Evolutionary conservation across 2,888 invertebrate species (phyloP).

Genomic region (Papilio demoleus): DNA sequence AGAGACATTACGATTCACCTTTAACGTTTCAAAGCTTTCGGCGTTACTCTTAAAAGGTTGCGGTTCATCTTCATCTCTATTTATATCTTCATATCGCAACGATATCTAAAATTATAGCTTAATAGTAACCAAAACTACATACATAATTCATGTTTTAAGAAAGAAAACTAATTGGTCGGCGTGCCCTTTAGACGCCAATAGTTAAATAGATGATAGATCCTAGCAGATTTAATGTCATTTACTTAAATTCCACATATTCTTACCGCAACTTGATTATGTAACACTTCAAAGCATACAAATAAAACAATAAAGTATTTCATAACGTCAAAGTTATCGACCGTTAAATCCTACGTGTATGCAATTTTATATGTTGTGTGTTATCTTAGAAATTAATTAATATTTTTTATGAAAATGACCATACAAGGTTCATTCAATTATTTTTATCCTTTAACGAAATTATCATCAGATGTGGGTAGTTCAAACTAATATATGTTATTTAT

Average conservation of each 20-base stretch:
- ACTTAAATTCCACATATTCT: background rate
- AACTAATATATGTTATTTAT: too few relatives aligned
- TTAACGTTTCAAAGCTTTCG: slow-evolving; percentile 3
- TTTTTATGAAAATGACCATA: slow-evolving; percentile 9
- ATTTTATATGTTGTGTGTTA: background rate
- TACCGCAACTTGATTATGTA: slow-evolving; percentile 23
- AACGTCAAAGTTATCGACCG: background rate
- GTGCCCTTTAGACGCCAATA: too few relatives aligned
- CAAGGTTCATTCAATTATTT: background rate
- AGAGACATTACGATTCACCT: slow-evolving; percentile 12
- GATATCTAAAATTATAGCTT: background rate
- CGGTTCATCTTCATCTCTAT: slow-evolving; percentile 14
- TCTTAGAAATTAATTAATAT: slow-evolving; percentile 27
- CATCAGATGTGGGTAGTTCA: background rate
- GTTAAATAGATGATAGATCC: too few relatives aligned
- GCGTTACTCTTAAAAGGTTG: slow-evolving; percentile 3
- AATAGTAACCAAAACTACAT: too few relatives aligned
- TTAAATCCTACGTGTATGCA: background rate
- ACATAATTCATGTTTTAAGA: too few relatives aligned
- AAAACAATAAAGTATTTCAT: slow-evolving; percentile 23
- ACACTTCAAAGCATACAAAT: slow-evolving; percentile 10
- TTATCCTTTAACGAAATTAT: background rate
- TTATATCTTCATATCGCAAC: slow-evolving; percentile 3
- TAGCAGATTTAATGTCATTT: too few relatives aligned
- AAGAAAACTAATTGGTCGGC: too few relatives aligned